Percentiles rank a stretch among this genome's conserved stretches.
Evolutionary conservation across 2,888 invertebrate genomes (phyloP).

Genomic region (Carabus problematicus): DNA sequence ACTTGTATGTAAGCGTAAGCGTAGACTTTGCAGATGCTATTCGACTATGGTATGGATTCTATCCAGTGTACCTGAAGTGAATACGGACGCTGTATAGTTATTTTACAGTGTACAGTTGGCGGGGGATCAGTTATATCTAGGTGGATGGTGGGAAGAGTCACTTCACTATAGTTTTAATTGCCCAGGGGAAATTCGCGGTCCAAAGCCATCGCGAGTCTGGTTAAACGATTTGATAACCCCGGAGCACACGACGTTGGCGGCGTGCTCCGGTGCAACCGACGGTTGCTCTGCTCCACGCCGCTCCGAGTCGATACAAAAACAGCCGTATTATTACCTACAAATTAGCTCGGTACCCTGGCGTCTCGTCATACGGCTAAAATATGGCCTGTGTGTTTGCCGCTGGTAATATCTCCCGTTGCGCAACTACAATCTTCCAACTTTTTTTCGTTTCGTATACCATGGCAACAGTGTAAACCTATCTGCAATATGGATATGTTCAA

Average conservation of each 20-base stretch:
- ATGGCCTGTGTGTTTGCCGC: conserved; percentile 13
- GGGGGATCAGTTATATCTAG: too few species aligned
- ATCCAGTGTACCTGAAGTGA: conserved; percentile 43
- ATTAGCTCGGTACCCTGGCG: conserved; percentile 38
- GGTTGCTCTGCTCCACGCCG: conserved; percentile 12
- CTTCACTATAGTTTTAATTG: conserved; percentile 47
- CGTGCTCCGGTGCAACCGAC: conserved; percentile 26
- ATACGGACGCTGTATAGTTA: conserved; percentile 45
- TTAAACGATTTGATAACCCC: conserved; percentile 45
- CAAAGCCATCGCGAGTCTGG: conserved; percentile 40
- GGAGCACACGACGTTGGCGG: neutral
- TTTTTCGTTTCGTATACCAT: neutral
- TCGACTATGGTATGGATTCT: neutral
- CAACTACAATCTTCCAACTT: conserved; percentile 6
- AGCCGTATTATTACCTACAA: conserved; percentile 42
- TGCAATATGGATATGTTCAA: conserved; percentile 1
- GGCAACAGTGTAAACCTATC: neutral
- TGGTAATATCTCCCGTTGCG: neutral
- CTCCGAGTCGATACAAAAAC: conserved; percentile 42
- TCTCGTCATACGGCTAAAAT: conserved; percentile 36
- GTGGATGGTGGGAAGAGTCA: conserved; percentile 20
- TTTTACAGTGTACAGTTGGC: conserved; percentile 43
- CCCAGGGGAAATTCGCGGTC: conserved; percentile 48
- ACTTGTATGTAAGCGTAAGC: too few species aligned
- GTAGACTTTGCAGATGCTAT: too few species aligned